A percentile compares a stretch with the other conserved stretches of the same genome.
Evolutionary conservation across 30 jellyfish, hydroid and myxozoan genomes (phyloP).

Genomic region (Turritopsis dohrnii): DNA sequence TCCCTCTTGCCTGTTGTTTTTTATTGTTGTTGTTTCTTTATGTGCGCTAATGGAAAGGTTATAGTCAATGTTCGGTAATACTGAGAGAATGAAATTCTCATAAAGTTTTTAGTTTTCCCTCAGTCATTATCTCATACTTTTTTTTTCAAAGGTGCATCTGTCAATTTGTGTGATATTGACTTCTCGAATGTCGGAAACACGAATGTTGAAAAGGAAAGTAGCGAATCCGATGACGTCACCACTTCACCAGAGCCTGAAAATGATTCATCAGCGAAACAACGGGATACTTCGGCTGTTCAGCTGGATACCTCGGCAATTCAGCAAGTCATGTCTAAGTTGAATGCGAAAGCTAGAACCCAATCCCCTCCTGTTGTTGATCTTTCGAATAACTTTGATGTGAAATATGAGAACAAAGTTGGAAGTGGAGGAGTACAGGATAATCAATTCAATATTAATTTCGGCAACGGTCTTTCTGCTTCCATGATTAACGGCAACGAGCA

Average conservation of each 20-base stretch:
- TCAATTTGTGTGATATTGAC: neutral
- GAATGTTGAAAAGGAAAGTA: neutral
- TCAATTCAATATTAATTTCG: neutral
- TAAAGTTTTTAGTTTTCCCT: too few species aligned
- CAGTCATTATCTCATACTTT: too few species aligned
- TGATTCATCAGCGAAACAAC: neutral
- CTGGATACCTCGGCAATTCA: neutral
- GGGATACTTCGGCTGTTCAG: neutral
- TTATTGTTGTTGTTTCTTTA: too few species aligned
- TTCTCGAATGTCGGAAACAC: neutral
- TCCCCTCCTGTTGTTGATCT: neutral
- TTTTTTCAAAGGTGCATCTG: neutral
- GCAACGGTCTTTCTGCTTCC: neutral
- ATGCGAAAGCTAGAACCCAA: slow-evolving; percentile 4
- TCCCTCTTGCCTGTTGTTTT: too few species aligned
- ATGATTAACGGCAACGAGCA: neutral
- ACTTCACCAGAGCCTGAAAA: neutral
- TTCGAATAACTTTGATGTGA: neutral
- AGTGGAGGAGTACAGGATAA: neutral
- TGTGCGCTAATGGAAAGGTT: too few species aligned
- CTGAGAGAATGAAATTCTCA: too few species aligned
- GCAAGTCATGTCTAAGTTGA: neutral
- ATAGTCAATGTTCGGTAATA: too few species aligned
- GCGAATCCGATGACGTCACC: neutral
- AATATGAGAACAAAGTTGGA: neutral